phyloP scores from a whole-genome alignment of 2,888 invertebrate species.

The Oligia latruncula region DNA sequence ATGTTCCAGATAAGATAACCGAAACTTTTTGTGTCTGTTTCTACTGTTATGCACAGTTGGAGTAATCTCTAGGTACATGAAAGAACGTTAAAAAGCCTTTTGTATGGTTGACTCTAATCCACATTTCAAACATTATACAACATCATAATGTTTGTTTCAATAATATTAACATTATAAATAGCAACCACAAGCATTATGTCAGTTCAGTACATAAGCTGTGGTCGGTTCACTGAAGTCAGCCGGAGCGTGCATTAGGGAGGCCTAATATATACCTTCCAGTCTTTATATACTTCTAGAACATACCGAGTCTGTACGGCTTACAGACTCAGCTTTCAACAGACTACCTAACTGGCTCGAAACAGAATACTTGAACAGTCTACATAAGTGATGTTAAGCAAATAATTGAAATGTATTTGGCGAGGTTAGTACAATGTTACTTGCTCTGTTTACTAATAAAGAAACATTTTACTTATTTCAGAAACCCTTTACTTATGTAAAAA shows the following conservation, averaged over 20 bases:
- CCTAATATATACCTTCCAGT: constrained; percentile 29
- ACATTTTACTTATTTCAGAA: not conserved
- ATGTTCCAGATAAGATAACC: constrained; percentile 1
- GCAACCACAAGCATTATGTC: constrained; percentile 7
- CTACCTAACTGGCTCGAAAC: constrained; percentile 50
- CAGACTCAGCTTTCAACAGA: constrained; percentile 39
- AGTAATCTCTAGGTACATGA: not conserved
- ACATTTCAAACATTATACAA: not conserved
- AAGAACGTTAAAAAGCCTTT: not conserved
- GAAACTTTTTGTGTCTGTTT: not conserved
- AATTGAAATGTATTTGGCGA: constrained; percentile 50
- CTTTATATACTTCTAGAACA: constrained; percentile 49
- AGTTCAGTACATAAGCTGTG: constrained; percentile 30
- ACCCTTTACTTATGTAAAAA: not conserved
- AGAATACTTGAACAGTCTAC: constrained; percentile 60
- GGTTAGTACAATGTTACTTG: constrained; percentile 7
- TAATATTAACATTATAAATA: constrained; percentile 16
- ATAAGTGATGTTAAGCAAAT: constrained; percentile 50
- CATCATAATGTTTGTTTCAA: not conserved
- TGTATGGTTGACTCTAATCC: not conserved
- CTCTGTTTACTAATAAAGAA: not conserved
- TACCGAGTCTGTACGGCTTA: constrained; percentile 20
- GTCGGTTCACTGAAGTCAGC: constrained; percentile 37
- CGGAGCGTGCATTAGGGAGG: constrained; percentile 36
- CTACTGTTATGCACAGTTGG: not conserved